Conservation (phyloP, 2,113 vertebrate species). For the Myrmecobius fasciatus region DNA sequence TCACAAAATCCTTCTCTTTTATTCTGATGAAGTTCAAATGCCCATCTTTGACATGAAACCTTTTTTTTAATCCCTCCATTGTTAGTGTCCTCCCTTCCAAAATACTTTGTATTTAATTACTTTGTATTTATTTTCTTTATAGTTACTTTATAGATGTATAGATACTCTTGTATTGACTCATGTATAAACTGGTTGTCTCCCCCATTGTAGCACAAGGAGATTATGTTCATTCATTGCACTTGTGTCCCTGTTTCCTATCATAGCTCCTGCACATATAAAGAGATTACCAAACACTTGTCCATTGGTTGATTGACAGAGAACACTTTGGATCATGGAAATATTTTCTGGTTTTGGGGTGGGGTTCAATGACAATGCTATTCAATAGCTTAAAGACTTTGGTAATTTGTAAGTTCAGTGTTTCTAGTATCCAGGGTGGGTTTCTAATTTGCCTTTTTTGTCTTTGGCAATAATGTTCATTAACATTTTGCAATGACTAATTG, state of each 20-base stretch:
- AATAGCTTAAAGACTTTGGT: background rate
- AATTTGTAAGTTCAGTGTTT: background rate
- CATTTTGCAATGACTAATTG: background rate
- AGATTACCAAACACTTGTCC: constrained; percentile 20
- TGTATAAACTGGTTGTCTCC: background rate
- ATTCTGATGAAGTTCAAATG: background rate
- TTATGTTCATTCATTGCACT: background rate
- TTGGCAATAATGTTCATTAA: background rate
- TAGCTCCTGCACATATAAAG: background rate
- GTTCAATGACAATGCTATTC: background rate
- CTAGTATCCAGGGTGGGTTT: background rate
- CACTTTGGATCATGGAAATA: background rate
- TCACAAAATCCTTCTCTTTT: background rate
- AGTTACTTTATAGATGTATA: background rate
- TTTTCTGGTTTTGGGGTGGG: background rate
- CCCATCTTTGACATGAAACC: background rate
- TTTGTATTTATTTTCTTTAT: background rate
- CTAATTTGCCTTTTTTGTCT: background rate
- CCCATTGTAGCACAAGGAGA: constrained; percentile 4
- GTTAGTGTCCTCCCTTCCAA: background rate
- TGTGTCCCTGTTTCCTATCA: background rate
- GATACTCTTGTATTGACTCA: background rate
- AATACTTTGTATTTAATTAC: background rate
- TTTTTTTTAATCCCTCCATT: background rate
- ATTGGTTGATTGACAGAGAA: background rate